Evolutionary conservation across 1,140 invertebrate species (phyloP), one percentile per base, ranked within the genome.

Genomic region (Diplogasteroides magnus): DNA sequence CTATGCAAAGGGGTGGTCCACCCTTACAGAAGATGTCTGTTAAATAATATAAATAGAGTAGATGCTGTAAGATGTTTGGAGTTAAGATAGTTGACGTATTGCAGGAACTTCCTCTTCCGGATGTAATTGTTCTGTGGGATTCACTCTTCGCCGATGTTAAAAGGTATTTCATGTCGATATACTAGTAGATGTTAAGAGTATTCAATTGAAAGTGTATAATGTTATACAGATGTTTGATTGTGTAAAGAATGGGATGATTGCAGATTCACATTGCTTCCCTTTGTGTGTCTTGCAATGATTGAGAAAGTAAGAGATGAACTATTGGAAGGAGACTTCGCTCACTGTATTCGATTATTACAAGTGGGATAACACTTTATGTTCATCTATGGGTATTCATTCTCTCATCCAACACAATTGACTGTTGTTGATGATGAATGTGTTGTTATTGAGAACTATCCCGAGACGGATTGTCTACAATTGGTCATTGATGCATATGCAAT

Each of bases 51-150:
- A n/a, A n/a, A n/a, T n/a, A n/a, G n/a, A n/a, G n/a, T n/a, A n/a
- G n/a, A n/a, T n/a, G n/a, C n/a, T n/a, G n/a, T n/a, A n/a, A n/a
- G n/a, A n/a, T n/a, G n/a, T n/a, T n/a, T n/a, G n/a, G n/a, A n/a
- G n/a, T n/a, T n/a, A n/a, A n/a, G n/a, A n/a, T n/a, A n/a, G n/a
- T n/a, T n/a, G n/a, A n/a, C n/a, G n/a, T n/a, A 6, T 19, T 48
- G 6, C 37, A 98, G 87, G 95, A 98, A 85, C 98, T 98, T 86
- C 90, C 91, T 31, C 85, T 98, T 68, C 95, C 95, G 0, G 78
- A 79, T 66, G 71, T 81, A 28, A 81, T 80, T 55, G 69, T 67
- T 0, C 25, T 80, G 31, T 80, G 78, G 78, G 78, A 80, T 68
- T 64, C 76, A 13, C 59, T 80, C 2, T 76, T 80, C 61, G 64